These are phyloP conservation scores for Drosophila bipectinata DNA, from an alignment of 1,140 invertebrate species.

Conservation along the genomic window DNA sequence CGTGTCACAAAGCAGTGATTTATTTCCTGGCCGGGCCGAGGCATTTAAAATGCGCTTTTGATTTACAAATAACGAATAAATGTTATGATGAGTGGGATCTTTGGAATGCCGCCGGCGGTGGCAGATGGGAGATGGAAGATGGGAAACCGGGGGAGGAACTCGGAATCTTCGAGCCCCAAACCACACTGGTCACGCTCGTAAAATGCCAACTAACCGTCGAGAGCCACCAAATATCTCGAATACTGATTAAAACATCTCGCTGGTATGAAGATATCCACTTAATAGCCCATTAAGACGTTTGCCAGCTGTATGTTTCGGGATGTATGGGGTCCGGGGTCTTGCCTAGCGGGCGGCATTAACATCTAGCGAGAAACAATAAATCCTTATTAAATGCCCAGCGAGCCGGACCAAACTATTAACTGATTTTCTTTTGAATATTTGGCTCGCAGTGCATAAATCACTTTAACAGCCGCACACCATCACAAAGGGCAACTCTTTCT, in stretches of 20 bases:
- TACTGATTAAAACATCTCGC: conserved; percentile 73
- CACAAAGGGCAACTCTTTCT: conserved; percentile 32
- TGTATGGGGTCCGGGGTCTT: conserved; percentile 4
- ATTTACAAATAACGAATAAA: conserved; percentile 82
- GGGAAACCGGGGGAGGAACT: conserved; percentile 6
- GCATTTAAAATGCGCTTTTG: conserved; percentile 75
- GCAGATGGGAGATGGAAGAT: conserved; percentile 22
- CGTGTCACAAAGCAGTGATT: conserved; percentile 75
- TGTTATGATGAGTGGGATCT: conserved; percentile 79
- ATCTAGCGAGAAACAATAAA: conserved; percentile 78
- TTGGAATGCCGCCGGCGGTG: conserved; percentile 73
- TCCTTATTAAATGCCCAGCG: conserved; percentile 76
- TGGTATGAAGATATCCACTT: conserved; percentile 61
- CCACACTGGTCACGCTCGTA: conserved; percentile 67
- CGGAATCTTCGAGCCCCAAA: conserved; percentile 7
- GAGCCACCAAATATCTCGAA: conserved; percentile 47
- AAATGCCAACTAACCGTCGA: conserved; percentile 74
- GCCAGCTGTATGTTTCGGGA: conserved; percentile 66
- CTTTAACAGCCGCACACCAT: conserved; percentile 50
- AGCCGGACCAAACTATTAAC: conserved; percentile 65
- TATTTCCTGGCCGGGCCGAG: conserved; percentile 53
- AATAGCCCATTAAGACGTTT: conserved; percentile 77
- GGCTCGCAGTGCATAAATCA: conserved; percentile 68
- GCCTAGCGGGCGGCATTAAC: conserved; percentile 51
- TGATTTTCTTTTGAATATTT: conserved; percentile 73